A percentile compares a stretch with the other conserved stretches of the same genome.
Evolutionary conservation across 1,140 invertebrate genomes (phyloP).

Genomic region (Brachionus sp.): DNA sequence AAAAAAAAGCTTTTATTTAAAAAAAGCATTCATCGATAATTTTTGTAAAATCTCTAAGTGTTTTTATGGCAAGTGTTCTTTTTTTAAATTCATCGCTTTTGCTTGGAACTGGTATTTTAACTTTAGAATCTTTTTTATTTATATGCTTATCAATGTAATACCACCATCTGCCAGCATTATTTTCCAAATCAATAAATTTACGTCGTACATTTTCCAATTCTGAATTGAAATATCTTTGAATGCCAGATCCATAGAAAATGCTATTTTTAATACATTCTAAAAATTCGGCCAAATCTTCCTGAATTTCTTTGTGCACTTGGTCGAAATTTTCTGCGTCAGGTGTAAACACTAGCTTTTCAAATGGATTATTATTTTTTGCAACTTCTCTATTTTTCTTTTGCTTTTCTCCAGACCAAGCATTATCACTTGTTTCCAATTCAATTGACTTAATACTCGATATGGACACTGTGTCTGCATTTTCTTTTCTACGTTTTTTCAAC

Average conservation of each 20-base stretch:
- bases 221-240: not conserved
- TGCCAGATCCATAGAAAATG: not conserved
- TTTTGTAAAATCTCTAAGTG: not conserved
- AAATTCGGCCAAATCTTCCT: not conserved
- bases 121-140: slow-evolving; percentile 4
- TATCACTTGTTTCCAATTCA: not conserved
- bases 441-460: not conserved
- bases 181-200: slow-evolving; percentile 18
- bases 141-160: slow-evolving; percentile 11
- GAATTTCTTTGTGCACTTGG: not conserved
- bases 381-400: not conserved
- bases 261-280: slow-evolving; percentile 5
- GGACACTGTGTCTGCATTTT: not conserved
- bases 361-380: not conserved
- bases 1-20: not conserved
- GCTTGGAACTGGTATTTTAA: not conserved
- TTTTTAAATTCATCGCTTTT: not conserved
- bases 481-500: not conserved
- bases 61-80: not conserved
- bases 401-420: not conserved
- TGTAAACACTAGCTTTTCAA: not conserved
- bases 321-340: not conserved
- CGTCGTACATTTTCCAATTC: not conserved
- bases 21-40: slow-evolving; percentile 4
- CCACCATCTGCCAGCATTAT: not conserved